Percentiles rank a stretch among this genome's conserved stretches.
Conservation (phyloP, 2,888 invertebrate genomes). For the Leucozona laternaria region DNA sequence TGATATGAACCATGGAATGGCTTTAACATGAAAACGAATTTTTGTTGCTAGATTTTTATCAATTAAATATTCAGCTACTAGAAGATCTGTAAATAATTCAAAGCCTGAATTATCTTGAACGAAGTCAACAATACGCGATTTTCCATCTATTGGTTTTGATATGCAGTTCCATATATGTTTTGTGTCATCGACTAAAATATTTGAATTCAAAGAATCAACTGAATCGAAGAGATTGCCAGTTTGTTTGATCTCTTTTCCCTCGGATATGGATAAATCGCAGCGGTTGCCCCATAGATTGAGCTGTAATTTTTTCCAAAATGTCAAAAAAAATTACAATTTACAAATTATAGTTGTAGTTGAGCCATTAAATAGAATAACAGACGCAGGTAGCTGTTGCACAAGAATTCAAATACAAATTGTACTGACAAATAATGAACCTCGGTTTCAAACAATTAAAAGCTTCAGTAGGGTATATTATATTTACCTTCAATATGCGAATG, state of each 20-base stretch:
- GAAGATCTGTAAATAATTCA: conserved; percentile 95
- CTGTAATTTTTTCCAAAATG: conserved; percentile 82
- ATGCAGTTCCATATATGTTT: conserved; percentile 85
- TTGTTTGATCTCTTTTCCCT: conserved; percentile 87
- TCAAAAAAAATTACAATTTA: not conserved
- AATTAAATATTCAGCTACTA: conserved; percentile 92
- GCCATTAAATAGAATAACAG: too few relatives aligned
- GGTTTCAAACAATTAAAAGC: not conserved
- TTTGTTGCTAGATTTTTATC: conserved; percentile 86
- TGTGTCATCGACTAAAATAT: conserved; percentile 87
- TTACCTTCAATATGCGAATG: conserved; percentile 79
- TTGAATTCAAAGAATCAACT: conserved; percentile 85
- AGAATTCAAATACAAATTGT: not conserved
- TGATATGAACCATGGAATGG: conserved; percentile 97
- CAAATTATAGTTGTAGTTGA: too few relatives aligned
- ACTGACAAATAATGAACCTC: not conserved
- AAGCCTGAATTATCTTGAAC: conserved; percentile 97
- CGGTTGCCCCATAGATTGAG: conserved; percentile 97
- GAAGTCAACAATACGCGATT: conserved; percentile 86
- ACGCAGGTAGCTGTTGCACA: not conserved
- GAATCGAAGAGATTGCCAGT: conserved; percentile 85
- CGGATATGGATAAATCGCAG: conserved; percentile 94
- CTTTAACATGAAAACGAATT: conserved; percentile 93
- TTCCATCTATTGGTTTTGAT: conserved; percentile 72
- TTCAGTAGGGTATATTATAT: not conserved